Base-by-base conservation (phyloP, 2,888 invertebrate species). In the Agrochola circellaris region DNA sequence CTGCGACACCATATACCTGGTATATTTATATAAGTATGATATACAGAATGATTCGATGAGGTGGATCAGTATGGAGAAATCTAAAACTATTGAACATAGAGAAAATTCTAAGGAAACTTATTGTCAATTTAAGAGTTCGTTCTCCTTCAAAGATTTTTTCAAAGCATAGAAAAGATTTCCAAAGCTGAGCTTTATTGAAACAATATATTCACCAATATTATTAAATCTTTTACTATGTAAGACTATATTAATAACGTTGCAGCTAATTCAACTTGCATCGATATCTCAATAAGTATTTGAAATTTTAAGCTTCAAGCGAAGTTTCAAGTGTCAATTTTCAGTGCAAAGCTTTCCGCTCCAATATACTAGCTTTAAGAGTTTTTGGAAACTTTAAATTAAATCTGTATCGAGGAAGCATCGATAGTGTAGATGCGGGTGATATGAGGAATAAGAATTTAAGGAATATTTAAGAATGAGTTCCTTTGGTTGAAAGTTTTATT, bases 291-390 rank as follows among this genome's bases (percentile, higher is more conserved):
- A 81, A 83, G 58, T 64, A 68, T 80, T 64, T 80, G 62, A 60
- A 71, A 84, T 83, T 65, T 83, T 61, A 83, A 66, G 79, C 20
- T 42, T 8, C 15, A 34, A 67, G 30, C 62, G 9, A 82, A 82
- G 66, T 84, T 82, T 84, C 68, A 80, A 82, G 73, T 80, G 66
- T 67, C 80, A 83, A 83, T 79, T 81, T 81, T 70, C 84, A 79
- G 67, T 65, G 68, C 67, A 64, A 48, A 83, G 72, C 61, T 79
- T 67, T 45, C 58, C 67, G 34, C 54, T 64, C 23, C 64, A 64
- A 72, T 79, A 84, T 56, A 66, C 66, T 62, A 15, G 30, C 23
- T 81, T 80, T 54, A 66, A 70, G 60, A 70, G 38, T 69, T 81
- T 82, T 84, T 17, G 75, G 66, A 70, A 82, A 81, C 51, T 82